Evolutionary conservation across 2,888 invertebrate genomes (phyloP), one percentile per base, ranked within the genome.

Genomic region (Saturnia japonica): DNA sequence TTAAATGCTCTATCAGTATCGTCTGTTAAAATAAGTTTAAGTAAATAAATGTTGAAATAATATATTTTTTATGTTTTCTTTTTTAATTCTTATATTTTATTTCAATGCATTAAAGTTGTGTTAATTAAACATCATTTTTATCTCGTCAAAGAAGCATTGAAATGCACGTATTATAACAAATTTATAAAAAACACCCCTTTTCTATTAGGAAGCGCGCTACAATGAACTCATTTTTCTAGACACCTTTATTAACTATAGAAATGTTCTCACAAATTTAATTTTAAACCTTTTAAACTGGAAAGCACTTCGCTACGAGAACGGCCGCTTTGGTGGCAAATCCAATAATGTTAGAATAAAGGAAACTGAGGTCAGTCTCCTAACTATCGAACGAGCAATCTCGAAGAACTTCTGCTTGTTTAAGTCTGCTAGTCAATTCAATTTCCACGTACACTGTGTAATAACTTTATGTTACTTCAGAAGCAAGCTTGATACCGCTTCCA

Each of bases 311-410:
- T 19, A 51, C 47, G 19, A 51, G 47, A 25, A 57, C 25, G 57
- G 19, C 47, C 64, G 22, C 64, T 51, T 47, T 22, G 14, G 47
- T 79, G 75, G 74, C 75, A 81, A 85, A 88, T 88, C 81, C 78
- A 87, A 90, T 88, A 88, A 86, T 71, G 77, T 78, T 76, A 80
- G 77, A 78, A 79, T 75, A 75, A 73, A 74, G 76, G 73, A 70
- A 74, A 70, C 69, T 76, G 78, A 78, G 80, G 79, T 78, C 80
- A 79, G 72, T 76, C 71, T 57, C 11, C 12, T 25, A 57, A 78
- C 75, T 74, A 69, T 70, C 71, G 67, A 60, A 67, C 78, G 76
- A 74, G 43, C 74, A 82, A 84, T 80, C 83, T 62, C n/a, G 74
- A 80, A 85, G 79, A 54, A 54, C 74, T 72, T 42, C 69, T 54